Conservation (phyloP, 1,140 invertebrate species). For the Pseudomyrmex sp. region DNA sequence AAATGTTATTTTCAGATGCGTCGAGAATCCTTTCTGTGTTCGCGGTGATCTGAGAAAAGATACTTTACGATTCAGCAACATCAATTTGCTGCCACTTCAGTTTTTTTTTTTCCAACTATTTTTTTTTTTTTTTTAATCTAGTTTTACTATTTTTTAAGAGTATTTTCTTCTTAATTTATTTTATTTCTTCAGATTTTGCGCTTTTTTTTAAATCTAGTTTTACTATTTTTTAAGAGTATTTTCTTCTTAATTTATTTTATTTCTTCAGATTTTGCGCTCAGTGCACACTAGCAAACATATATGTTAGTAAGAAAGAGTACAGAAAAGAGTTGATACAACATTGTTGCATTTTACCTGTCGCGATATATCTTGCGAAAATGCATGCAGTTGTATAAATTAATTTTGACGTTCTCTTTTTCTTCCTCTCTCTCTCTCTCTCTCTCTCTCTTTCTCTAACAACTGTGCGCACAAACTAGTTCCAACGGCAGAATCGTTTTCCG, state of each 20-base stretch:
- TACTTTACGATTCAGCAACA: too few species aligned
- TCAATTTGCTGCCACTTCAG: neutral
- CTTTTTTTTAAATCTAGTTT: too few species aligned
- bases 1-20: constrained; percentile 28
- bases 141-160: neutral
- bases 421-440: too few species aligned
- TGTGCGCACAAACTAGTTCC: neutral
- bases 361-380: too few species aligned
- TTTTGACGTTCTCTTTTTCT: neutral
- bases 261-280: too few species aligned
- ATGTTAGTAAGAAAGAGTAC: too few species aligned
- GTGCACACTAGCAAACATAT: too few species aligned
- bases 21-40: neutral
- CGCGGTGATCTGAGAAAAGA: neutral
- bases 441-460: neutral
- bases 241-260: neutral
- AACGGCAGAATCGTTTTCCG: constrained; percentile 27
- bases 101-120: neutral
- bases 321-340: too few species aligned
- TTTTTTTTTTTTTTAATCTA: neutral
- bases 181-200: neutral
- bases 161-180: neutral
- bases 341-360: too few species aligned
- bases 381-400: constrained; percentile 19
- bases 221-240: neutral